Conservation (phyloP, 37 sponge, comb jelly and placozoan genomes). For the Aphrocallistes beatrix region DNA sequence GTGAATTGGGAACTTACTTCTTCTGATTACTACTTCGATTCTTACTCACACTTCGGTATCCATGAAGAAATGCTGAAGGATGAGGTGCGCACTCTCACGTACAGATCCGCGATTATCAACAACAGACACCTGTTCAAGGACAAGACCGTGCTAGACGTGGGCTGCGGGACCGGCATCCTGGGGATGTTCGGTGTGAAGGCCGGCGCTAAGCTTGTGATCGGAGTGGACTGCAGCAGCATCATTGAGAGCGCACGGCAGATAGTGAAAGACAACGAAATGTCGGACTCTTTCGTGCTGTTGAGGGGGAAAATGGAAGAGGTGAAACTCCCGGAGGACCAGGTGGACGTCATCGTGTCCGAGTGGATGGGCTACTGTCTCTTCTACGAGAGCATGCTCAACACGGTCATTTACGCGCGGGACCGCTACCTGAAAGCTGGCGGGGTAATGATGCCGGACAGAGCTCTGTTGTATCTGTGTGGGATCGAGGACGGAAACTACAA, state of each 20-base stretch:
- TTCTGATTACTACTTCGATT: slow-evolving; percentile 95
- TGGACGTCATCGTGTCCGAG: slow-evolving; percentile 91
- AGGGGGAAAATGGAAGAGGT: slow-evolving; percentile 87
- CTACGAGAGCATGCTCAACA: slow-evolving; percentile 94
- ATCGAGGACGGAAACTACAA: slow-evolving; percentile 97
- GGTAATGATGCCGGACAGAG: slow-evolving; percentile 83
- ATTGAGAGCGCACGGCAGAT: slow-evolving; percentile 68
- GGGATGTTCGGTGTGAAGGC: slow-evolving; percentile 84
- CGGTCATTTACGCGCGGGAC: slow-evolving; percentile 88
- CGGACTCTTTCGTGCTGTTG: slow-evolving; percentile 50
- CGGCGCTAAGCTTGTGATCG: slow-evolving; percentile 79
- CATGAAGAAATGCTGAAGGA: slow-evolving; percentile 99
- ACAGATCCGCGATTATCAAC: slow-evolving; percentile 82
- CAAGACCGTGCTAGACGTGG: slow-evolving; percentile 87
- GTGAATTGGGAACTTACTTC: slow-evolving; percentile 51
- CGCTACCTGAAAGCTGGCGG: slow-evolving; percentile 89
- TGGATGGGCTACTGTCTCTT: slow-evolving; percentile 99
- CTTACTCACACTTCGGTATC: slow-evolving; percentile 95
- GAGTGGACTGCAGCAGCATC: slow-evolving; percentile 80
- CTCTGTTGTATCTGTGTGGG: slow-evolving; percentile 67
- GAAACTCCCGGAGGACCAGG: slow-evolving; percentile 70
- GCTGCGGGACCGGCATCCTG: slow-evolving; percentile 96
- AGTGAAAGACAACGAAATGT: slow-evolving; percentile 51
- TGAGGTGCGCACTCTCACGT: slow-evolving; percentile 82
- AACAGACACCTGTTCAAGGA: slow-evolving; percentile 91